phyloP scores from a whole-genome alignment of 2,113 vertebrate genomes.

The Apaloderma vittatum region DNA sequence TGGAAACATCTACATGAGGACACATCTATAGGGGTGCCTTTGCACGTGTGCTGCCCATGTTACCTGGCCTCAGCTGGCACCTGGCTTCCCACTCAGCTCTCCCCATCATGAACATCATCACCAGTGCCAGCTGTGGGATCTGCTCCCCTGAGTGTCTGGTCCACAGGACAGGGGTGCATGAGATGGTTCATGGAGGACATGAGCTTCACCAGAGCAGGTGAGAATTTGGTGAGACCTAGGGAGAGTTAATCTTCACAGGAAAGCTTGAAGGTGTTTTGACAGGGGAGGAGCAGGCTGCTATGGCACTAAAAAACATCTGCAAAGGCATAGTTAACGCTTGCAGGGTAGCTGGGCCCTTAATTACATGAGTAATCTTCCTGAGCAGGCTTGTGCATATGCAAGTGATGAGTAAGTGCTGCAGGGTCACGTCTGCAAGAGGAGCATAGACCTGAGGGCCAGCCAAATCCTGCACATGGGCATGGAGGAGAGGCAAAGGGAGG shows the following conservation, averaged over 20 bases:
- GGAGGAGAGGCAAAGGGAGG: background rate
- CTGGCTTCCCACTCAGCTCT: background rate
- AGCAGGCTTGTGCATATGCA: background rate
- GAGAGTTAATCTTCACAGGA: background rate
- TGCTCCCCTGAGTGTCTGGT: background rate
- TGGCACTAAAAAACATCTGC: background rate
- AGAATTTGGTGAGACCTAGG: background rate
- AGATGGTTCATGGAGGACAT: background rate
- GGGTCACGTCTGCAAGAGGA: background rate
- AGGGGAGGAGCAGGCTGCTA: background rate
- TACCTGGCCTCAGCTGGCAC: background rate
- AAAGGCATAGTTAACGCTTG: background rate
- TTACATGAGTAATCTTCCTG: background rate
- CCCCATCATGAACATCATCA: background rate
- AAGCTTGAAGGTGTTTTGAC: background rate
- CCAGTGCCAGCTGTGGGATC: background rate
- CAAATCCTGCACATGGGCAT: fast-evolving
- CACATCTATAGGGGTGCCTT: background rate
- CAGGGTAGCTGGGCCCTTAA: background rate
- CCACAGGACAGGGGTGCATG: fast-evolving
- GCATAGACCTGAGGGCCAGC: background rate
- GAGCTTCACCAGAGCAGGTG: background rate
- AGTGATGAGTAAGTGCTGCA: background rate
- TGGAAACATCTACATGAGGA: too few species aligned
- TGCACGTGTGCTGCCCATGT: background rate